phyloP scores from a whole-genome alignment of 2,888 invertebrate species.

The Stenurella melanura region DNA sequence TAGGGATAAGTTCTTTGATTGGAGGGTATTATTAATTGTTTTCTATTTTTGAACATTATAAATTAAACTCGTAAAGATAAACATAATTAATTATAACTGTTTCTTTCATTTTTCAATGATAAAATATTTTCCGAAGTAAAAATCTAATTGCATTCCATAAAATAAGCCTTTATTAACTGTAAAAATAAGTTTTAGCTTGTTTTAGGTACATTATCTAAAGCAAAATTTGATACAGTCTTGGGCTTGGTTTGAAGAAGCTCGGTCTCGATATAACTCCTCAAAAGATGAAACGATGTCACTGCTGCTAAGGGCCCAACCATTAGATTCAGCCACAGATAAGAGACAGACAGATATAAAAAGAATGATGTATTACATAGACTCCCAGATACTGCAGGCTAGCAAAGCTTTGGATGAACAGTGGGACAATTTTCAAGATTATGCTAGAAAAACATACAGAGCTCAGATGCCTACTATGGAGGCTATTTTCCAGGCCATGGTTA shows the following conservation, averaged over 20 bases:
- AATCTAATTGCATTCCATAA: too few relatives aligned
- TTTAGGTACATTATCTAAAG: conserved; percentile 73
- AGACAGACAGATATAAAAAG: conserved; percentile 83
- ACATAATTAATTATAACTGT: too few relatives aligned
- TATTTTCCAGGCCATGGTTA: conserved; percentile 86
- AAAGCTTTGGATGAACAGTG: conserved; percentile 85
- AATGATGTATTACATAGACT: conserved; percentile 83
- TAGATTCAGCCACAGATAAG: conserved; percentile 82
- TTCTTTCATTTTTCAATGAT: too few relatives aligned
- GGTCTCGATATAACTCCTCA: conserved; percentile 72
- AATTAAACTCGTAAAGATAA: too few relatives aligned
- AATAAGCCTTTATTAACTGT: not conserved
- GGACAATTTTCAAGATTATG: conserved; percentile 76
- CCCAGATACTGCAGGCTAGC: conserved; percentile 83
- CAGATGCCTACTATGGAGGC: conserved; percentile 84
- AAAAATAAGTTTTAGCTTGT: not conserved
- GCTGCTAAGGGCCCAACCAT: conserved; percentile 70
- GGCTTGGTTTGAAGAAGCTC: conserved; percentile 77
- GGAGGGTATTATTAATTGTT: too few relatives aligned
- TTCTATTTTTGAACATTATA: too few relatives aligned
- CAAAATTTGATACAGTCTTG: conserved; percentile 76
- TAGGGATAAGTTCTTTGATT: too few relatives aligned
- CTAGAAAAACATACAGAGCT: conserved; percentile 74
- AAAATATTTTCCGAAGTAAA: too few relatives aligned
- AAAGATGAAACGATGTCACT: conserved; percentile 67